Base-by-base conservation (phyloP, 2,113 vertebrate genomes). In the Capricornis sumatraensis region DNA sequence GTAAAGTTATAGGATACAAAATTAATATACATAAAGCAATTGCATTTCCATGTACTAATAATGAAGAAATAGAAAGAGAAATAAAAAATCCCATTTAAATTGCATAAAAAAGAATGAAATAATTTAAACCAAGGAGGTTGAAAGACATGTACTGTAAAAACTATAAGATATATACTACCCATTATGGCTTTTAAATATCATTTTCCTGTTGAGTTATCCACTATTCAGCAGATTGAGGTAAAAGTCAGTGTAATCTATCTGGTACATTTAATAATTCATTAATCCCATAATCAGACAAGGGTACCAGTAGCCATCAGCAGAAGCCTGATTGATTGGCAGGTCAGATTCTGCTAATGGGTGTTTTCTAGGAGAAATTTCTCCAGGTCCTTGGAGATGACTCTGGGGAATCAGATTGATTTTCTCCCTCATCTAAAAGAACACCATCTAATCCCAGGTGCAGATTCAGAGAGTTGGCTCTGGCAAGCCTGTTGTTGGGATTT, bases 251-350 rank as follows among this genome's bases (percentile, higher is more conserved):
- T 97, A 98, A 98, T 98, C 90, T 96, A 94, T 97, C 85, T 97
- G 53, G 76, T 33, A 90, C 85, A 55, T 58, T 98, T 98, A 98
- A 98, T 96, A 96, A 94, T 95, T 96, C 98, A 88, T 92, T 98
- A 98, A 98, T 98, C 98, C 85, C 14, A 93, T 95, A 98, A 96
- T 98, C 97, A 98, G 98, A 96, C 82, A 97, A 98, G 96, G 57
- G 47, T 97, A 94, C 97, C 95, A 98, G 98, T 97, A 98, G 96
- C 88, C 83, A 95, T 95, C 97, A 92, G 96, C 91, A 98, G 97
- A 97, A 98, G 92, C 95, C 94, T 98, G 98, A 98, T 98, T 58
- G 93, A 96, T 98, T 98, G 97, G 95, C 97, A 97, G 95, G 89
- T 93, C 96, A 96, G 95, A 98, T 95, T 98, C 96, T 64, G 86